Evolutionary conservation across 2,113 vertebrate genomes (phyloP).

Genomic region (Athene cunicularia): DNA sequence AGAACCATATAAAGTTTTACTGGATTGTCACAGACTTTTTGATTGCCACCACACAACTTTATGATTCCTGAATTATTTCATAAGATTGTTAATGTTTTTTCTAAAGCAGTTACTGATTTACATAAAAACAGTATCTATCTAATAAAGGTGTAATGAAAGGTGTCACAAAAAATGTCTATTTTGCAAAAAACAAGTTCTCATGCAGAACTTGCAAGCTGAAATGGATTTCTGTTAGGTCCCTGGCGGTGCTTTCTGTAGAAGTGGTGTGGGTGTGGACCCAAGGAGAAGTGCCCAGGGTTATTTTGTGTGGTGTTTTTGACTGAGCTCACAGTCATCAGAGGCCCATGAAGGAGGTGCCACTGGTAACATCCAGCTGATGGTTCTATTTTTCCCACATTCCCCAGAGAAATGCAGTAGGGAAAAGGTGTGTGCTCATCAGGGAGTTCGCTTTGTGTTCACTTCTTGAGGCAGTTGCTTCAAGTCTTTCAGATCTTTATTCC

Average conservation of each 20-base stretch:
- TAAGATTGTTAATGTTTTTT: background rate
- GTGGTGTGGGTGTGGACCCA: background rate
- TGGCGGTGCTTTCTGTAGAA: background rate
- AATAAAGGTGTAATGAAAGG: background rate
- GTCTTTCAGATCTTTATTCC: background rate
- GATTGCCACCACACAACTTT: background rate
- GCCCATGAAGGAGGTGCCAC: background rate
- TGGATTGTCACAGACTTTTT: background rate
- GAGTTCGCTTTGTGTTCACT: background rate
- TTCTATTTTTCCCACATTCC: rapidly evolving
- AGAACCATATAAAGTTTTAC: background rate
- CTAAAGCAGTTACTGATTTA: rapidly evolving
- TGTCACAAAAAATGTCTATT: background rate
- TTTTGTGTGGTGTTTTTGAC: background rate
- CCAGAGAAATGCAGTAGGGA: background rate
- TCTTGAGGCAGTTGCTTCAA: background rate
- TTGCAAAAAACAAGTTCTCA: background rate
- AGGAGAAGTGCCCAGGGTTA: background rate
- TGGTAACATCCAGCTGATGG: background rate
- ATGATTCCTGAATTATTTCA: background rate
- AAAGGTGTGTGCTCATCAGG: background rate
- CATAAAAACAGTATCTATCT: background rate
- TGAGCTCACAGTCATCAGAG: background rate
- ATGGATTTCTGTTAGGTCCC: background rate
- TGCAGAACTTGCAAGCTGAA: background rate